These are phyloP conservation scores for Catamblyrhynchus diadema DNA, from an alignment of 2,797 vertebrate species.

Conservation along the genomic window DNA sequence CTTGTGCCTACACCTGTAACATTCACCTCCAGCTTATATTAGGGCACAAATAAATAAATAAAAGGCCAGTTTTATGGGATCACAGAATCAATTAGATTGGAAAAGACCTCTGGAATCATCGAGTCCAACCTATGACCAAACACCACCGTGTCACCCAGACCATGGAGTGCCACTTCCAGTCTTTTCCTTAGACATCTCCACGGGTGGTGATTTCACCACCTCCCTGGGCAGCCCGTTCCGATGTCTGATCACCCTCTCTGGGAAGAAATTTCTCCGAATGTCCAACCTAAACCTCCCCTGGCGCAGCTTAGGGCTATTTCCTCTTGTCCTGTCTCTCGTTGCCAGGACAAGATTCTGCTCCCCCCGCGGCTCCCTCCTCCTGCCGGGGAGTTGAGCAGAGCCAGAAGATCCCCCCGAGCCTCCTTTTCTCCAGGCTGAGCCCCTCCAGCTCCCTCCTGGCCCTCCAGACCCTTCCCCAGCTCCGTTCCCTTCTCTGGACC, in stretches of 20 bases:
- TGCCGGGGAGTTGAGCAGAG: accelerated
- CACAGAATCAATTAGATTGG: too few relatives aligned
- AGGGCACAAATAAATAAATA: accelerated
- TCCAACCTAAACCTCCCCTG: background rate
- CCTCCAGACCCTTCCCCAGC: background rate
- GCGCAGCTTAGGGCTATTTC: accelerated
- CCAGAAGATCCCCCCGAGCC: accelerated
- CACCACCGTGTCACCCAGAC: background rate
- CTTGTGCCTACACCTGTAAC: accelerated
- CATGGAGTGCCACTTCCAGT: background rate
- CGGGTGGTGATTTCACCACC: background rate
- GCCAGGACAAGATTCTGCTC: accelerated
- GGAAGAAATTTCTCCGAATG: too few relatives aligned
- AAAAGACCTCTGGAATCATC: background rate
- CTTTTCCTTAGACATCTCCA: background rate
- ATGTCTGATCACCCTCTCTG: background rate
- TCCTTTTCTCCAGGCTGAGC: background rate
- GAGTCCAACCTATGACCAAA: background rate
- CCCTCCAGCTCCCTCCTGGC: background rate
- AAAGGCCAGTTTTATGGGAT: background rate
- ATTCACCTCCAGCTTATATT: background rate
- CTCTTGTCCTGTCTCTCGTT: too few relatives aligned
- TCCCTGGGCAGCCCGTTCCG: background rate
- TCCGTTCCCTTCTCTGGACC: background rate
- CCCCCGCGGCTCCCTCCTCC: background rate